phyloP scores from a whole-genome alignment of 2,888 invertebrate genomes.

The Plusia festucae region DNA sequence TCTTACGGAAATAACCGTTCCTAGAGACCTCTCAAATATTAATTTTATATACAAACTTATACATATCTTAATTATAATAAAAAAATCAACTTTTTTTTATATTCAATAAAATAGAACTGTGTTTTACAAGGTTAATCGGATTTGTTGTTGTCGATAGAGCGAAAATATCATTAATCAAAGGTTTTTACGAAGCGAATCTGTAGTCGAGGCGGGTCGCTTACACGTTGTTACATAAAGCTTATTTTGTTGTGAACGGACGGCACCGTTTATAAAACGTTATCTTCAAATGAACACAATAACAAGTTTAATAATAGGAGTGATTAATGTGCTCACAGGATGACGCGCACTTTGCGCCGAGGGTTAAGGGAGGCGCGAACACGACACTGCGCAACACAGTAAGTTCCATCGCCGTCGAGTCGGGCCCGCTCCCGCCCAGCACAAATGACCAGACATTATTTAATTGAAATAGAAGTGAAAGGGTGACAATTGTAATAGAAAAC shows the following conservation, averaged over 20 bases:
- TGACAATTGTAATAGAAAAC: conserved; percentile 89
- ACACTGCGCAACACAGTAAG: conserved; percentile 61
- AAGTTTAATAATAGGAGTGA: conserved; percentile 88
- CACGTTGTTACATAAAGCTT: conserved; percentile 87
- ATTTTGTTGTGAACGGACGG: conserved; percentile 86
- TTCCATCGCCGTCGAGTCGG: conserved; percentile 28
- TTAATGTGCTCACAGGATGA: conserved; percentile 88
- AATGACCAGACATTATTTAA: conserved; percentile 90
- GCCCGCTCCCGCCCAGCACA: conserved; percentile 75
- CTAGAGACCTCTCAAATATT: conserved; percentile 16
- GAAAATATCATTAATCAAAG: conserved; percentile 79
- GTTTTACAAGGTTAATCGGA: conserved; percentile 64
- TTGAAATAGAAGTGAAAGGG: conserved; percentile 88
- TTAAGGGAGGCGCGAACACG: conserved; percentile 81
- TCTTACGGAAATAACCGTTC: conserved; percentile 38
- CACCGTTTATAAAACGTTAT: conserved; percentile 89
- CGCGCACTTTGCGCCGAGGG: conserved; percentile 83
- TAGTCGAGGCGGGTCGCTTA: conserved; percentile 77
- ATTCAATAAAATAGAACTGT: conserved; percentile 41
- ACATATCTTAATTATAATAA: not conserved
- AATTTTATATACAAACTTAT: not conserved
- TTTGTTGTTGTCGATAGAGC: conserved; percentile 67
- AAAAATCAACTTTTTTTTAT: conserved; percentile 21
- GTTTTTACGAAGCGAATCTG: conserved; percentile 74
- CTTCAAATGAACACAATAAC: conserved; percentile 89